Evolutionary conservation across 2,113 vertebrate species (phyloP).

Genomic region (Corythaeola cristata): DNA sequence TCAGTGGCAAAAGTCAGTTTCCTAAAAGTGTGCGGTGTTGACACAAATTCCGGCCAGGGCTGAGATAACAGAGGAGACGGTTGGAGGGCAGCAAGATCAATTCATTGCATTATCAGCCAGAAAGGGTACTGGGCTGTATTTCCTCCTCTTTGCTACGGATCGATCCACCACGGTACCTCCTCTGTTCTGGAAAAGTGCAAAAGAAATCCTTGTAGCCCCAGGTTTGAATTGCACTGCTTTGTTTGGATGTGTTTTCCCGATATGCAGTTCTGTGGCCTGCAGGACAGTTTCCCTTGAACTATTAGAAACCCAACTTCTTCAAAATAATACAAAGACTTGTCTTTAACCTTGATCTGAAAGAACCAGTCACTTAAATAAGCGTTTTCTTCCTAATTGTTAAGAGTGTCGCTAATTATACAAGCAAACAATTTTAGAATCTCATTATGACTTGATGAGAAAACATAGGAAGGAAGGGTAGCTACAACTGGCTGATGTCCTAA

Average conservation of each 20-base stretch:
- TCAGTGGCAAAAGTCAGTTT: not conserved
- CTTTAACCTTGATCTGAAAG: not conserved
- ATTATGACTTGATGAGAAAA: not conserved
- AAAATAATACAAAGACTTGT: not conserved
- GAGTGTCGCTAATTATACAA: not conserved
- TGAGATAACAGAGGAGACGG: not conserved
- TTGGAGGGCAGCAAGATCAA: not conserved
- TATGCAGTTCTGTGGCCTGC: not conserved
- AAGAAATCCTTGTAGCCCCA: not conserved
- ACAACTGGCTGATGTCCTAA: not conserved
- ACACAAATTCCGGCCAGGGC: not conserved
- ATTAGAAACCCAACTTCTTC: not conserved
- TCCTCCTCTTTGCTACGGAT: not conserved
- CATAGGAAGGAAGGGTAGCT: not conserved
- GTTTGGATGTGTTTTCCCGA: not conserved
- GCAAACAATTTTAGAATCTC: not conserved
- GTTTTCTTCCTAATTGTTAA: conserved; percentile 13
- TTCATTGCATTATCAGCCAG: not conserved
- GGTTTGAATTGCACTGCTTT: not conserved
- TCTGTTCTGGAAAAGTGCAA: not conserved
- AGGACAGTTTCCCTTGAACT: not conserved
- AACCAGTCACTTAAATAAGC: not conserved
- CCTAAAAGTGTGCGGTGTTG: not conserved
- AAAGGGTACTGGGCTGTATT: not conserved
- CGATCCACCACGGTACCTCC: accelerated